These are phyloP conservation scores for Chelonoidis abingdonii DNA, from an alignment of 2,113 vertebrate species.

Conservation along the genomic window DNA sequence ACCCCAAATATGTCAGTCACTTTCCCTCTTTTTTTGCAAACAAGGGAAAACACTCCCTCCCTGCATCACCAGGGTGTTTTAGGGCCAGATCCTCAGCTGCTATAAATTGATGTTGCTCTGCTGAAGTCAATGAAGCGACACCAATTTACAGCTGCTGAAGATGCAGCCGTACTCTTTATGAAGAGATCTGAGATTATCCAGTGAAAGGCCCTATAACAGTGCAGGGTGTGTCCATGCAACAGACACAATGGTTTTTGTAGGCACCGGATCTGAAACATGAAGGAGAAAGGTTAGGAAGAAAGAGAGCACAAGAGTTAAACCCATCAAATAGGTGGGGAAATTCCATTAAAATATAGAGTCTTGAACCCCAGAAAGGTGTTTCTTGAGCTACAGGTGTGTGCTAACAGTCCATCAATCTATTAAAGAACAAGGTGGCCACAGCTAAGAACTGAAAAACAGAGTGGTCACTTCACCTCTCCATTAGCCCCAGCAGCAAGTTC, in stretches of 20 bases:
- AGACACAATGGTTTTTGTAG: not conserved
- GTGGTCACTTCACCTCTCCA: not conserved
- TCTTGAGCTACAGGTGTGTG: too few relatives aligned
- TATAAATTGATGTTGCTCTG: not conserved
- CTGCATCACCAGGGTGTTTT: not conserved
- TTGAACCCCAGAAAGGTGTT: not conserved
- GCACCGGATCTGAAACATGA: not conserved
- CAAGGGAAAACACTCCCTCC: not conserved
- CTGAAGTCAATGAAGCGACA: not conserved
- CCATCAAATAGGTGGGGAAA: not conserved
- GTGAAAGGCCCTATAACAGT: not conserved
- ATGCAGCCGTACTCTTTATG: not conserved
- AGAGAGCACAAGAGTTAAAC: not conserved
- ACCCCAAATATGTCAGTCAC: not conserved
- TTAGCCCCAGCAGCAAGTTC: too few relatives aligned
- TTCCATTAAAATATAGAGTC: not conserved
- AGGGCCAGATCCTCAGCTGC: not conserved
- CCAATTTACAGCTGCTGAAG: not conserved
- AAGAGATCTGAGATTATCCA: not conserved
- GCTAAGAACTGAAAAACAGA: not conserved
- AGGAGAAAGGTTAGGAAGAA: not conserved
- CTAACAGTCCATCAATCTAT: not conserved
- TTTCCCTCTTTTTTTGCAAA: not conserved
- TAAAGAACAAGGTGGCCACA: not conserved
- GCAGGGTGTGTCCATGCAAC: not conserved